phyloP scores from a whole-genome alignment of 2,113 vertebrate genomes.

The Stercorarius parasiticus region DNA sequence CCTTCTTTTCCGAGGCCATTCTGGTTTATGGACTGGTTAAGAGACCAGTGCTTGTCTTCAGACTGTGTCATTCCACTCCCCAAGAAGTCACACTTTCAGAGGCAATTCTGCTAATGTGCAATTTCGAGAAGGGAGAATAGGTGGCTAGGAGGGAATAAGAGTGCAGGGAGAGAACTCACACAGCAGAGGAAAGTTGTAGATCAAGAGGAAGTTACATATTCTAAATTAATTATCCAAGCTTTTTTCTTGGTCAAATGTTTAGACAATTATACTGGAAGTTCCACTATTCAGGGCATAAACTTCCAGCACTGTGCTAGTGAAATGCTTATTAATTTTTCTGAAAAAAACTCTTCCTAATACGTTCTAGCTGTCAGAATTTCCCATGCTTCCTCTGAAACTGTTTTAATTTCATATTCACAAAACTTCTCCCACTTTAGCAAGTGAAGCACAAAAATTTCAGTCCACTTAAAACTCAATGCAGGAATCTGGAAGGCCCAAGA shows the following conservation, averaged over 20 bases:
- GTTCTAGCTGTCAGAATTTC: conserved; percentile 13
- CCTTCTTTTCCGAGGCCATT: background rate
- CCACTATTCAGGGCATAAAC: background rate
- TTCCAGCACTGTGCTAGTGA: background rate
- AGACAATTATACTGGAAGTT: background rate
- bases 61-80: background rate
- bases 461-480: conserved; percentile 71
- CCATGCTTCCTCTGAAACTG: conserved; percentile 52
- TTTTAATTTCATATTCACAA: conserved; percentile 71
- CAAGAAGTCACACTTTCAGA: background rate
- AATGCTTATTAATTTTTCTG: conserved; percentile 19
- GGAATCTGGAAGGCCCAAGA: conserved; percentile 64
- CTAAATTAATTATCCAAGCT: background rate
- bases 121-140: background rate
- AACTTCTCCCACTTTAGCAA: conserved; percentile 66
- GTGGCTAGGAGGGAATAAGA: background rate
- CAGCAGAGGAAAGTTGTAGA: background rate
- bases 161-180: background rate
- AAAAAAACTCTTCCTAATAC: conserved; percentile 27
- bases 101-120: background rate
- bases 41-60: background rate
- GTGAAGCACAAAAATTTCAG: conserved; percentile 70
- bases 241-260: background rate
- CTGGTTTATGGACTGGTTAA: background rate
- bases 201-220: background rate